Evolutionary conservation across 2,113 vertebrate genomes (phyloP).

Genomic region (Colius striatus): DNA sequence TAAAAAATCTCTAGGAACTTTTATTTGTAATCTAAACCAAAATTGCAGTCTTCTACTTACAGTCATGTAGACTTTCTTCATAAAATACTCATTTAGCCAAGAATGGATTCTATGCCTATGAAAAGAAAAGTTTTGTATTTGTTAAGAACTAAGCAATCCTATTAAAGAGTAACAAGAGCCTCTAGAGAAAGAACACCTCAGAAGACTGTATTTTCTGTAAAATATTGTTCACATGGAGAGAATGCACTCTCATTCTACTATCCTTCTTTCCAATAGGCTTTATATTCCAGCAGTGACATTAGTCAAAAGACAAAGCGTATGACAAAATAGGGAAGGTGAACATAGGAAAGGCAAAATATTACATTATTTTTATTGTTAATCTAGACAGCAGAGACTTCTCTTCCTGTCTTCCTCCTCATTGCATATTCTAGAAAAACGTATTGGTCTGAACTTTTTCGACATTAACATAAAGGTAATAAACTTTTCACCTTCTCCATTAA

Average conservation of each 20-base stretch:
- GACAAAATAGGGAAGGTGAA: background rate
- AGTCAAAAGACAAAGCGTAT: background rate
- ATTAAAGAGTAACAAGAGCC: background rate
- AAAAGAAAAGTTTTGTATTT: background rate
- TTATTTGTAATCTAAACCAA: background rate
- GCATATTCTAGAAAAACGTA: background rate
- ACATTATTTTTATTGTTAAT: background rate
- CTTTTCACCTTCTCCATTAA: background rate
- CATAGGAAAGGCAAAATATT: background rate
- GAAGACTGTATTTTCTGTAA: background rate
- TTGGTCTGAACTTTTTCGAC: background rate
- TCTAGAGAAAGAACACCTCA: background rate
- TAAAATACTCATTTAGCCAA: background rate
- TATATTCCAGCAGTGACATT: background rate
- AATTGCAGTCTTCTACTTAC: background rate
- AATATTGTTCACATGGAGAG: background rate
- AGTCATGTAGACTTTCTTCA: background rate
- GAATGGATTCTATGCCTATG: background rate
- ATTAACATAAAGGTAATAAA: conserved; percentile 20
- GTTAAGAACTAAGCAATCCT: background rate
- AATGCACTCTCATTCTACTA: background rate
- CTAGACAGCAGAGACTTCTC: background rate
- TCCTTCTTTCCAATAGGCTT: background rate
- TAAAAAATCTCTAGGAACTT: background rate
- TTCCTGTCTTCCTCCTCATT: background rate